Evolutionary conservation across 2,797 vertebrate genomes (phyloP), one percentile per base, ranked within the genome.

Genomic region (Lepus townsendii): DNA sequence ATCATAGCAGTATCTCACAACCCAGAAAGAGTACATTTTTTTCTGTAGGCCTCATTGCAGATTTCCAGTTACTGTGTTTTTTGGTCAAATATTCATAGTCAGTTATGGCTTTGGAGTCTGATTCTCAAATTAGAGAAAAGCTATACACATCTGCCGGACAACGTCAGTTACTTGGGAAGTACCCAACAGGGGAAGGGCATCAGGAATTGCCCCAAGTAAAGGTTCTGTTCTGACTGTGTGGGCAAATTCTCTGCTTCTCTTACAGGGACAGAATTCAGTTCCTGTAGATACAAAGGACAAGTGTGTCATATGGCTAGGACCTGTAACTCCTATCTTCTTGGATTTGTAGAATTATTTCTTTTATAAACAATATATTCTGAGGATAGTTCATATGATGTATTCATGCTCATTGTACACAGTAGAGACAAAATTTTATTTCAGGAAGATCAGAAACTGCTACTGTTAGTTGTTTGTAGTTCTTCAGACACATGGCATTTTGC

Each of bases 321-420:
- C 35, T 26, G 27, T 72, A 35, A 32, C 4, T 0, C 20, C 62
- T 83, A 26, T n/a, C 62, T 35, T 32, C 20, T 79, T 75, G 35
- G 19, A 82, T 91, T 42, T 85, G 60, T 66, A 66, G 54, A 65
- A 66, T 91, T 57, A 52, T 78, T 68, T 73, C 62, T 42, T 93
- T 75, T 27, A 22, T 85, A 35, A 26, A 27, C 38, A 50, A 11
- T 75, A 16, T 22, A 69, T 72, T 63, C 32, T 89, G n/a, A 47
- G 52, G 69, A 52, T 12, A 57, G 12, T 22, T 85, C 52, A 63
- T 66, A 71, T n/a, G 47, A 84, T 76, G n/a, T 22, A 76, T 54
- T 38, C 32, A 38, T 26, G 22, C 20, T 68, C 62, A n/a, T 54
- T 91, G 50, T 35, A 19, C 27, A 47, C 11, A 10, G 63, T 35